Base-by-base conservation (phyloP, 2,888 invertebrate species). In the Scaptodrosophila latifasciaeformis region DNA sequence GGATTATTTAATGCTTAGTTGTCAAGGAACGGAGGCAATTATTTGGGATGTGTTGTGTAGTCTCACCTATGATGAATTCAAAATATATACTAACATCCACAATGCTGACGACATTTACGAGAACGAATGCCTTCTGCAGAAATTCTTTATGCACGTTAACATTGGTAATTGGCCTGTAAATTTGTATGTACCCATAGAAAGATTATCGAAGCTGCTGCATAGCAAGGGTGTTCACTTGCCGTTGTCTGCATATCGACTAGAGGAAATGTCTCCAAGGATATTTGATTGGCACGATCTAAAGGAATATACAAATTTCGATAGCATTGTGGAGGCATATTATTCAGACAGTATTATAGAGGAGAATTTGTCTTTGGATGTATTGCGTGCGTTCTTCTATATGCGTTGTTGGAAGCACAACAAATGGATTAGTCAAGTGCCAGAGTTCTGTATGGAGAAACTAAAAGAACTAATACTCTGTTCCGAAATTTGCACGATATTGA, bases 191-290 rank as follows among this genome's bases (percentile, higher is more conserved):
- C 53, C 57, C 5, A 10, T 75, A 34, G 4, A 35, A 2, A 3
- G 7, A 37, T 10, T 75, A 2, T 18, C 48, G 3, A 17, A 57
- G 6, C 35, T 74, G 1, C 43, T 80, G 39, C 51, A 43, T 0
- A 56, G 13, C n/a, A 80, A 70, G 13, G 59, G 63, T n/a, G 34
- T 80, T 0, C 6, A 44, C 7, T 1, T 72, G 6, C 18, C 47
- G 1, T 9, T 1, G 1, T n/a, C n/a, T n/a, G n/a, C n/a, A n/a
- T 12, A 65, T 0, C 50, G 70, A 1, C 44, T 75, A 30, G 1
- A 7, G 0, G 13, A 62, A 2, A 3, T 75, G 3, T 74, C 81
- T 1, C 75, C 75, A 0, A 80, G 74, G 46, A 52, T 80, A 1
- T 15, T 75, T 6, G 50, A 65, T 27, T 58, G 61, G 57, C n/a